Base-by-base conservation (phyloP, 2,113 vertebrate species). In the Carassius carassius region DNA sequence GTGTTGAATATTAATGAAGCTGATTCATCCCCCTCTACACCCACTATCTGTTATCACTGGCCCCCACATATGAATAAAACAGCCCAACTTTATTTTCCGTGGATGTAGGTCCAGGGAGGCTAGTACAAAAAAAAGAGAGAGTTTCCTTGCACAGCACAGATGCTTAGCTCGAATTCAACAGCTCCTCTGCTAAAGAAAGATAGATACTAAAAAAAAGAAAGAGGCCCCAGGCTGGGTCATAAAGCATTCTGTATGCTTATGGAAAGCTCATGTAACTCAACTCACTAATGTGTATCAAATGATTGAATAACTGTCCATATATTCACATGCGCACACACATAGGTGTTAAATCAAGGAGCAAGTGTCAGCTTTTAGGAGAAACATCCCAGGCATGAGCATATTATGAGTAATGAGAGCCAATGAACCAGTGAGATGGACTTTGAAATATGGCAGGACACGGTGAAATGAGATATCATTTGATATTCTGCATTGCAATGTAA, bases 31-130 rank as follows among this genome's bases (percentile, higher is more conserved):
- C 35, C 23, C 60, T 62, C 44, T 47, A 37, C 74, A 54, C 75
- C 32, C n/a, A 62, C 81, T 74, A 62, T 75, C 87, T 82, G 58
- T 85, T n/a, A 73, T 84, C 85, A 82, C 75, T 76, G 85, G 80
- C 79, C 47, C 56, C 74, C 14, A 23, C 80, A 19, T 58, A 89
- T 90, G 88, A 92, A 91, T 91, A 92, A 90, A 92, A 91, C 84
- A 85, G 75, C 86, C 86, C 82, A 47, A 86, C 84, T 78, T 88
- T 87, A 90, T 87, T 92, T 78, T 63, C 58, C 56, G 47, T 76
- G 78, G 49, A 65, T 86, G 49, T 79, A 72, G 72, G 81, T 78
- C 67, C 72, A 82, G 41, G 29, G 44, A 58, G 37, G 23, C 0
- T 70, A 79, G 70, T 44, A 47, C 35, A 69, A 85, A 85, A 85